phyloP scores from a whole-genome alignment of 2,797 vertebrate genomes.

The Enteromius viviparus region DNA sequence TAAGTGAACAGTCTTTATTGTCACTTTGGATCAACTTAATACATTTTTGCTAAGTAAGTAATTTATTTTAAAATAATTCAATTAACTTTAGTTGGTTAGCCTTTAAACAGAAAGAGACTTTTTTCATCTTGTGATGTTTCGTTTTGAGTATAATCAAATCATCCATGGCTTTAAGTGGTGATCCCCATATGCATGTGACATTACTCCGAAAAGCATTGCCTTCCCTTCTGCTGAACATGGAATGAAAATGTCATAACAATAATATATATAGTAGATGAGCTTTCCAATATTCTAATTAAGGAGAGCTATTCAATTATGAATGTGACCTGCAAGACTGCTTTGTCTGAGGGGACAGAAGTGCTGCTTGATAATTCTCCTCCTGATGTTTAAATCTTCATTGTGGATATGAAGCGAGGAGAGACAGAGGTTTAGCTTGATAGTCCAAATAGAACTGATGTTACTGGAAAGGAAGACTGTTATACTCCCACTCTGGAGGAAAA shows the following conservation, averaged over 20 bases:
- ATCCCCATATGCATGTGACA: background rate
- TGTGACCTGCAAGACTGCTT: background rate
- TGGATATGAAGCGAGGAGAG: background rate
- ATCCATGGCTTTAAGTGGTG: background rate
- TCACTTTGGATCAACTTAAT: background rate
- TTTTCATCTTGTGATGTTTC: background rate
- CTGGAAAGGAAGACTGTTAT: background rate
- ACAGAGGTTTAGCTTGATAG: background rate
- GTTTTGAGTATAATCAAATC: background rate
- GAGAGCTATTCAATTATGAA: constrained; percentile 6
- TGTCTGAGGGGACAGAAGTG: background rate
- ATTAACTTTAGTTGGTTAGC: background rate
- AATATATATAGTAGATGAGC: constrained; percentile 13
- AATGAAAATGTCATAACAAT: background rate
- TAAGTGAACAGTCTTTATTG: background rate
- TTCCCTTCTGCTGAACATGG: background rate
- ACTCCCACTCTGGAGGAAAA: background rate
- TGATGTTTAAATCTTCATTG: background rate
- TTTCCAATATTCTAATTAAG: constrained; percentile 9
- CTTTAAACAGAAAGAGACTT: background rate
- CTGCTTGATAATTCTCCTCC: background rate
- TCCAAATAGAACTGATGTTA: background rate
- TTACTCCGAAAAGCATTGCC: background rate
- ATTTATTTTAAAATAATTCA: background rate
- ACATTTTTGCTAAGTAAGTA: background rate